Evolutionary conservation across 2,113 vertebrate species (phyloP).

Genomic region (Myodes glareolus): DNA sequence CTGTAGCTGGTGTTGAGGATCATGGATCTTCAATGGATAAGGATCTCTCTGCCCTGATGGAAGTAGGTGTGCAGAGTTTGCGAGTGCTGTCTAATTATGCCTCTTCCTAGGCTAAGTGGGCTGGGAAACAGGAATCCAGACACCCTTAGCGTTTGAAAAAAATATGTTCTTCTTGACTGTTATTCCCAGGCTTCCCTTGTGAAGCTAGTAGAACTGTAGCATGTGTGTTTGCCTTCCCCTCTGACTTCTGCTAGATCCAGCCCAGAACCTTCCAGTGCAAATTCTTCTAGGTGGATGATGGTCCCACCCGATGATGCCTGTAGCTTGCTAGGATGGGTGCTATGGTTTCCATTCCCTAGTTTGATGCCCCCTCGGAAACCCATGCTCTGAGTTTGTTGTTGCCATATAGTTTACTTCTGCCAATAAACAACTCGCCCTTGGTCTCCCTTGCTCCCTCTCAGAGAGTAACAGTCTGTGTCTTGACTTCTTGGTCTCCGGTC

Average conservation of each 20-base stretch:
- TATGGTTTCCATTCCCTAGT: not conserved
- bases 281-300: not conserved
- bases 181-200: not conserved
- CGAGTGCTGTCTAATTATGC: not conserved
- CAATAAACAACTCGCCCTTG: not conserved
- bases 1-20: conserved; percentile 5
- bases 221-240: not conserved
- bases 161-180: not conserved
- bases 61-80: not conserved
- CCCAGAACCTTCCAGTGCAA: not conserved
- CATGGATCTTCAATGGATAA: not conserved
- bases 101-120: not conserved
- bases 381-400: not conserved
- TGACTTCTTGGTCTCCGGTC: conserved; percentile 60
- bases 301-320: not conserved
- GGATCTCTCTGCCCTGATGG: not conserved
- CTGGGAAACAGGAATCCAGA: not conserved
- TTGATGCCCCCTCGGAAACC: not conserved
- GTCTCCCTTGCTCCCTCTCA: conserved; percentile 54
- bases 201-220: not conserved
- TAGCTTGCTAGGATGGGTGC: not conserved
- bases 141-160: not conserved
- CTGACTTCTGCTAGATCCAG: not conserved
- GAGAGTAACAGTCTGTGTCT: conserved; percentile 53
- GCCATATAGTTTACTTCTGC: not conserved